Conservation (phyloP, 2,797 vertebrate genomes). For the Cygnus olor region DNA sequence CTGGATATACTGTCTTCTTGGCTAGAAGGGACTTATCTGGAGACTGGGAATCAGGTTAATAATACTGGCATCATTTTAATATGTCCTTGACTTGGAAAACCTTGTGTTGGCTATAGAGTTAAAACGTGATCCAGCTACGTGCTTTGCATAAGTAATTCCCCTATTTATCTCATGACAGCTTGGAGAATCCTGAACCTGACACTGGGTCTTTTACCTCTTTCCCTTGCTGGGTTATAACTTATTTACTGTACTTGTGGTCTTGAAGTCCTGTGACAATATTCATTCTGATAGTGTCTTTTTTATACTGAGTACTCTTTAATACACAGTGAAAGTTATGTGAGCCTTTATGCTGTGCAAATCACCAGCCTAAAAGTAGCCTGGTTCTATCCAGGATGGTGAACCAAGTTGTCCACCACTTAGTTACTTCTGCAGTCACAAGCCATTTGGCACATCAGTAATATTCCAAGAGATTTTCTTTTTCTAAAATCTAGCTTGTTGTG, state of each 20-base stretch:
- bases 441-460: neutral
- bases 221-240: neutral
- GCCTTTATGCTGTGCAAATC: neutral
- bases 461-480: neutral
- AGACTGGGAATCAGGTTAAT: slow-evolving; percentile 10
- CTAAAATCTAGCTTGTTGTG: neutral
- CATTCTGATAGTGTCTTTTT: neutral
- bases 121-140: neutral
- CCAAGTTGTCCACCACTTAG: neutral
- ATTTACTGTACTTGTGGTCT: neutral
- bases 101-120: neutral
- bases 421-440: neutral
- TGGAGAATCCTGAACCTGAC: neutral
- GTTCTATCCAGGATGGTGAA: neutral
- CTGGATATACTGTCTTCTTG: slow-evolving; percentile 1
- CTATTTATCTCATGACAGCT: neutral
- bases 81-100: slow-evolving; percentile 11
- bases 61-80: neutral
- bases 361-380: neutral
- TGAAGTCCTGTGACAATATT: neutral
- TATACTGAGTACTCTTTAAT: neutral
- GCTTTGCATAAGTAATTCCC: neutral
- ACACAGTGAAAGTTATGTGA: neutral
- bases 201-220: neutral
- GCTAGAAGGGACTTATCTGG: neutral